Base-by-base conservation (phyloP, 1,140 invertebrate genomes). In the Ctenoplectra terminalis region DNA sequence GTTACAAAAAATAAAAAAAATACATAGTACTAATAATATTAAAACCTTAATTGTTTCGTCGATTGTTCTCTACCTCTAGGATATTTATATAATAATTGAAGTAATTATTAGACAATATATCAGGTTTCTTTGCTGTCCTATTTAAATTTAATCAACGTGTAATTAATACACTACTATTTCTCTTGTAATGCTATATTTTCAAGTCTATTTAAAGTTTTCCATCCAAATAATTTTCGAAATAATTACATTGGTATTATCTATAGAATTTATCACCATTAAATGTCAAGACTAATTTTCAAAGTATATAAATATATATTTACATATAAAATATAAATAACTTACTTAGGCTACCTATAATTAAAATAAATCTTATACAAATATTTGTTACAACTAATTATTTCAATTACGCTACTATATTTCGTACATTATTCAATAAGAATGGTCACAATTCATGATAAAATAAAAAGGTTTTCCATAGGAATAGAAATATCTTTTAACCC, bases 261-360 rank as follows among this genome's bases (percentile, higher is more conserved):
- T 73, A 70, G 67, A 81, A 60, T 61, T 48, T 67, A 66, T 70
- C 43, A 52, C 58, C n/a, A 61, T 58, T 63, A 70, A 75, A 58
- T 50, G 26, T 58, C 56, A 66, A 86, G 50, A 83, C 73, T 71
- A 83, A 76, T 72, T 66, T 52, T 40, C 43, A 64, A 82, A 85
- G 26, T 81, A 82, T 75, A 86, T 69, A 61, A 83, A 87, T 52
- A 77, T 72, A 23, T 61, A 82, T 79, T 61, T 70, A 79, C 34
- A 71, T 58, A 34, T 72, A 82, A 71, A 79, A 72, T 83, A 79
- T 83, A 66, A 83, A 83, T 83, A 83, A 83, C 67, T 82, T 82
- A 82, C 54, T 82, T 64, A 76, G 7, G 31, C 34, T 76, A 72
- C 1, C 17, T 72, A 83, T 40, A 66, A 50, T 50, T 83, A 66